Conservation (phyloP, 2,113 vertebrate genomes). For the Pluvialis apricaria region DNA sequence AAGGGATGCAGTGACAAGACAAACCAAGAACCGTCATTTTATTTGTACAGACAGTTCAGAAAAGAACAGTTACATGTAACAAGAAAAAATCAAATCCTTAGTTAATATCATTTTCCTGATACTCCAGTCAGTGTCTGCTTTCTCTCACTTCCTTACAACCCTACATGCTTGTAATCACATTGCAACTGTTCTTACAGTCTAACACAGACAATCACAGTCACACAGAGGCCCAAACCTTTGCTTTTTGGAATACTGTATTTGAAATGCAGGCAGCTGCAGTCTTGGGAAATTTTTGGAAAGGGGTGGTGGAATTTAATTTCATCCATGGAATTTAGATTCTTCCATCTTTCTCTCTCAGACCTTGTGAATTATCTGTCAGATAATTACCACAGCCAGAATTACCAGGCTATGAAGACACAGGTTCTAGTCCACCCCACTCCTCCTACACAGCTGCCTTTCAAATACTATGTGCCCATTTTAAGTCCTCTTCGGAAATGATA, state of each 20-base stretch:
- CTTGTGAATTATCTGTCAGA: background rate
- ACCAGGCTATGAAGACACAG: background rate
- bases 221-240: background rate
- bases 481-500: background rate
- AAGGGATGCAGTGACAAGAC: background rate
- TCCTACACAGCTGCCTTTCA: background rate
- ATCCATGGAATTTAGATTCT: background rate
- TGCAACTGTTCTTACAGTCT: background rate
- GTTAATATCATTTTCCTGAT: background rate
- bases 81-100: background rate
- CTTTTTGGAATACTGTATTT: background rate
- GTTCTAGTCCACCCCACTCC: background rate
- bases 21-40: background rate
- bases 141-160: background rate
- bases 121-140: background rate
- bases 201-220: background rate
- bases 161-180: background rate
- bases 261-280: background rate
- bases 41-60: background rate
- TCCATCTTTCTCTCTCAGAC: background rate
- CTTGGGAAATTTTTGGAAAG: background rate
- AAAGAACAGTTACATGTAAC: background rate
- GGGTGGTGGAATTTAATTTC: background rate
- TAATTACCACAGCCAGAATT: background rate
- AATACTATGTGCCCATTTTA: background rate